phyloP scores from a whole-genome alignment of 2,113 vertebrate species.

The Hippocampus abdominalis region DNA sequence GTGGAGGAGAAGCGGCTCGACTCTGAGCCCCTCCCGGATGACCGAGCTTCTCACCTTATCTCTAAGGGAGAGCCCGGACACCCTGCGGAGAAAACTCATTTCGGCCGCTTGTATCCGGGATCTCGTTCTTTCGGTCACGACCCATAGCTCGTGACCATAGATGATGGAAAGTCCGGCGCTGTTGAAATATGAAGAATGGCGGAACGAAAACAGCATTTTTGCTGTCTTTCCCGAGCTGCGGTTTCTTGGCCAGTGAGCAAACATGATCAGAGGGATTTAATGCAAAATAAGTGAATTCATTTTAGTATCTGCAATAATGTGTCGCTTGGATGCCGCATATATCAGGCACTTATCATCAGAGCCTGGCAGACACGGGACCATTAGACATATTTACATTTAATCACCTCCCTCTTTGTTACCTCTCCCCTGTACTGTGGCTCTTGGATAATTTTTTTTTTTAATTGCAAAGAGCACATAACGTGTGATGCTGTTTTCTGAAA shows the following conservation, averaged over 20 bases:
- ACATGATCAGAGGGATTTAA: constrained; percentile 18
- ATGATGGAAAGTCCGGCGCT: constrained; percentile 1
- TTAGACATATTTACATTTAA: constrained; percentile 53
- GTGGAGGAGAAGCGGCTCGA: too few relatives aligned
- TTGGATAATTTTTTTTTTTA: constrained; percentile 51
- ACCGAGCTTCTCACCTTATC: too few relatives aligned
- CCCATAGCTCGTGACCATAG: too few relatives aligned
- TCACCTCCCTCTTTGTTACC: constrained; percentile 19
- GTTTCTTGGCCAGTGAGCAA: constrained; percentile 3
- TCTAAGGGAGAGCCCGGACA: too few relatives aligned
- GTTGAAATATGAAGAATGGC: constrained; percentile 2
- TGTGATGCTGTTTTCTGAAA: constrained; percentile 29
- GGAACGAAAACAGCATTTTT: constrained; percentile 28
- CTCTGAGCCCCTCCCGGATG: too few relatives aligned
- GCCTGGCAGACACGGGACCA: constrained; percentile 22
- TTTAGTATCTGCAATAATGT: constrained; percentile 25
- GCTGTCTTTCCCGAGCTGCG: constrained; percentile 6
- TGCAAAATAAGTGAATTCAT: constrained; percentile 26
- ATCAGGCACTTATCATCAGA: constrained; percentile 45
- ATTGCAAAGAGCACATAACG: constrained; percentile 47
- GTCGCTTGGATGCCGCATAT: constrained; percentile 18
- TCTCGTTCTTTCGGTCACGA: too few relatives aligned
- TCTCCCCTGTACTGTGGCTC: constrained; percentile 35
- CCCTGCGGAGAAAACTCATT: too few relatives aligned
- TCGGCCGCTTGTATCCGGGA: constrained; percentile 17